A percentile compares a stretch with the other conserved stretches of the same genome.
Evolutionary conservation across 2,113 vertebrate species (phyloP).

Genomic region (Syrrhaptes paradoxus): DNA sequence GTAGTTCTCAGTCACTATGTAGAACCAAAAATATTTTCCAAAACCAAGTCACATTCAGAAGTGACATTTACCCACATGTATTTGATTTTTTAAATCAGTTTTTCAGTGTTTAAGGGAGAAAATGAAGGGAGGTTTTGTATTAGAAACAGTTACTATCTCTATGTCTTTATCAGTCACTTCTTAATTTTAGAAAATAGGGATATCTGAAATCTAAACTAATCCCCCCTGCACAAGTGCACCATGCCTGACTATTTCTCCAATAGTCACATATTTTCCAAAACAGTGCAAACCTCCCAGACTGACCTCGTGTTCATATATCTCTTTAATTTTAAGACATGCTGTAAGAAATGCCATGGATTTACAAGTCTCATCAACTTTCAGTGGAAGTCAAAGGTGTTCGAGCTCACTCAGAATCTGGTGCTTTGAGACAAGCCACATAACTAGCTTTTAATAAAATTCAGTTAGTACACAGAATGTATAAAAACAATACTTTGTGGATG

Average conservation of each 20-base stretch:
- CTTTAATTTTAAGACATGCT: not conserved
- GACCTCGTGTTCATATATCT: not conserved
- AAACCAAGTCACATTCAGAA: not conserved
- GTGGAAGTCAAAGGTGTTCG: not conserved
- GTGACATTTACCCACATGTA: not conserved
- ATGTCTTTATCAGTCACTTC: not conserved
- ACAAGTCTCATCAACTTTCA: not conserved
- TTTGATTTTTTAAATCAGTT: not conserved
- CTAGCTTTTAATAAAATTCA: not conserved
- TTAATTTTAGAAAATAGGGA: not conserved
- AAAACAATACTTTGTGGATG: not conserved
- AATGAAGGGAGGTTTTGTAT: not conserved
- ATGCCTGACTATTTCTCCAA: not conserved
- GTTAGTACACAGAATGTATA: not conserved
- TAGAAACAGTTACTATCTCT: not conserved
- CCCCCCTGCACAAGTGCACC: not conserved
- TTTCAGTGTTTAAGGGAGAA: not conserved
- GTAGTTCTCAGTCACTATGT: not conserved
- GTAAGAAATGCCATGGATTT: not conserved
- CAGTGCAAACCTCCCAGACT: not conserved
- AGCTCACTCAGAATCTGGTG: not conserved
- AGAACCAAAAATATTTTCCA: not conserved
- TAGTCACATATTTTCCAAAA: not conserved
- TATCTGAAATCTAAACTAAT: not conserved
- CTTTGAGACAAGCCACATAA: not conserved